Conservation (phyloP, 2,113 vertebrate genomes). For the Oryzias javanicus region DNA sequence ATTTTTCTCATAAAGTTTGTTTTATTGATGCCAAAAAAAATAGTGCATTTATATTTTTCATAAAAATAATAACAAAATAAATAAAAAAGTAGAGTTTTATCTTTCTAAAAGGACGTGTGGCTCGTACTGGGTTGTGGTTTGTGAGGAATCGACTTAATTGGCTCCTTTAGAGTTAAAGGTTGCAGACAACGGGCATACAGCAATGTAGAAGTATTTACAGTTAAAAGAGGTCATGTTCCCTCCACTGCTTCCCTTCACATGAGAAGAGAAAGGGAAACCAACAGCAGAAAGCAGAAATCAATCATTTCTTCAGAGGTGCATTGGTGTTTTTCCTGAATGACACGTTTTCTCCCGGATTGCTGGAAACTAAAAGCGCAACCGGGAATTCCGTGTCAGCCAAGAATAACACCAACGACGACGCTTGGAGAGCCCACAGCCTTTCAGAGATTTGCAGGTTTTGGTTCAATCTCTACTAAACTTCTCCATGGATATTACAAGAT, state of each 20-base stretch:
- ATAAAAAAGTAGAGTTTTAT: too few species aligned
- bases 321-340: slow-evolving; percentile 89
- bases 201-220: slow-evolving; percentile 18
- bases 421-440: neutral
- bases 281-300: neutral
- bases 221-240: neutral
- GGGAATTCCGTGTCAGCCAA: slow-evolving; percentile 97
- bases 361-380: slow-evolving; percentile 79
- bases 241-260: slow-evolving; percentile 1
- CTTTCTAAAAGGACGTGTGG: too few species aligned
- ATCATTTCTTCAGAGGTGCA: neutral
- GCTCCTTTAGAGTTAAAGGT: too few species aligned
- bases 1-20: too few species aligned
- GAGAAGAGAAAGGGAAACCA: slow-evolving; percentile 28
- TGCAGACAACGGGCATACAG: neutral
- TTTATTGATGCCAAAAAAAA: too few species aligned
- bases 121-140: too few species aligned
- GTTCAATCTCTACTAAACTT: too few species aligned
- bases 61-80: too few species aligned
- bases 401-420: slow-evolving; percentile 76
- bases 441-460: too few species aligned
- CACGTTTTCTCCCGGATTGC: slow-evolving; percentile 99
- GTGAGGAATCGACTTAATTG: too few species aligned
- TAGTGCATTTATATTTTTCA: too few species aligned
- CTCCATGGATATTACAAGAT: too few species aligned